phyloP scores from a whole-genome alignment of 2,888 invertebrate genomes.

The Antheraea assamensis region DNA sequence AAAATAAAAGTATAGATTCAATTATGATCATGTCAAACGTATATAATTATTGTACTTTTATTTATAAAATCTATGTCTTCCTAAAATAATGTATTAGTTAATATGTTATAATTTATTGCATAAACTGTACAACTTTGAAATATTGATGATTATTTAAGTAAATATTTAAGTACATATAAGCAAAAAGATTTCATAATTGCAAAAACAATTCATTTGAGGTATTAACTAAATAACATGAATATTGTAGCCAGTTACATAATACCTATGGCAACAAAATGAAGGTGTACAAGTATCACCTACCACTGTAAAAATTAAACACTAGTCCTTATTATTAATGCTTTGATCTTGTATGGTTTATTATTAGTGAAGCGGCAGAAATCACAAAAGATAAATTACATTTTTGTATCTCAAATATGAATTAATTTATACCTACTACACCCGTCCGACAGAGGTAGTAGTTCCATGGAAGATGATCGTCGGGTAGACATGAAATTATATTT shows the following conservation, averaged over 20 bases:
- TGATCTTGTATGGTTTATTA: slow-evolving; percentile 3
- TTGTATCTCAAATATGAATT: neutral
- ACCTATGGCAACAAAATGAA: too few relatives aligned
- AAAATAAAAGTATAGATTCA: neutral
- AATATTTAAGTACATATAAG: neutral
- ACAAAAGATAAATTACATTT: neutral
- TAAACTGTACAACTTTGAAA: neutral
- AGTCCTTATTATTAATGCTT: neutral
- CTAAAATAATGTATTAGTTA: neutral
- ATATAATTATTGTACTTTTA: neutral
- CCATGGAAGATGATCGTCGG: neutral
- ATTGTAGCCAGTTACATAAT: too few relatives aligned
- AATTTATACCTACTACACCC: neutral
- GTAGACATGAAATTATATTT: neutral
- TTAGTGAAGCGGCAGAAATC: neutral
- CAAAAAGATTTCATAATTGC: neutral
- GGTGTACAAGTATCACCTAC: too few relatives aligned
- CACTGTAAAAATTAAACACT: neutral
- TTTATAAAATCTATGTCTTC: neutral
- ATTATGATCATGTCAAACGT: neutral
- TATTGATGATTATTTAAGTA: neutral
- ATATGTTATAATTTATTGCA: neutral
- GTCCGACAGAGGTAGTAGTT: neutral
- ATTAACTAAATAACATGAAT: too few relatives aligned
- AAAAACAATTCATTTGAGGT: neutral